Conservation (phyloP, 2,113 vertebrate genomes). For the Ceuthmochares aereus region DNA sequence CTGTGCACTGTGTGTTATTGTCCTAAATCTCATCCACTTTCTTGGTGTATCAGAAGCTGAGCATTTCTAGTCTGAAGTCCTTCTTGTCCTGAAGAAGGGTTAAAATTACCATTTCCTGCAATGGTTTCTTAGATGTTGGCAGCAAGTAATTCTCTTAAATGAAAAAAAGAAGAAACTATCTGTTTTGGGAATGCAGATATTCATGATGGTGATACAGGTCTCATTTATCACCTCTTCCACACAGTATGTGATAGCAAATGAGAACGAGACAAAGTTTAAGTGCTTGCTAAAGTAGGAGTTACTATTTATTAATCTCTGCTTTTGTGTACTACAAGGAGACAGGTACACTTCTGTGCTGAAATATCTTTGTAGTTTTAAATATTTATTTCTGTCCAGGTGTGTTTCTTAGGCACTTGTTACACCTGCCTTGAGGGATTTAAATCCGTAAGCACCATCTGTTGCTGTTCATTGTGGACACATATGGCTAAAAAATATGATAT, state of each 20-base stretch:
- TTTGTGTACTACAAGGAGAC: not conserved
- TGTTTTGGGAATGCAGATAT: not conserved
- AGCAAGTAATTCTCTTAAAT: not conserved
- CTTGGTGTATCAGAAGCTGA: not conserved
- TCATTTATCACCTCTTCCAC: conserved; percentile 34
- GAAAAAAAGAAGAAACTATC: not conserved
- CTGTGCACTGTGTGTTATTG: not conserved
- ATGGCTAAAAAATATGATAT: conserved; percentile 3
- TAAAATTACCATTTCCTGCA: not conserved
- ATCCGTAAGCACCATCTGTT: conserved; percentile 41
- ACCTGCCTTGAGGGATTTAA: conserved; percentile 21
- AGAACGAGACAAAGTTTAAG: conserved; percentile 2
- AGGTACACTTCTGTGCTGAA: not conserved
- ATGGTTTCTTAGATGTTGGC: not conserved
- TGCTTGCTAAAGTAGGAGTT: conserved; percentile 20
- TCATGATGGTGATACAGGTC: not conserved
- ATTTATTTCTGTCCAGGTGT: conserved; percentile 54
- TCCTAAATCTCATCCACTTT: not conserved
- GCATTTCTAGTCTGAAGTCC: not conserved
- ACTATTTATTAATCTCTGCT: conserved; percentile 53
- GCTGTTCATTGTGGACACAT: not conserved
- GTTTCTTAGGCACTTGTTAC: conserved; percentile 29
- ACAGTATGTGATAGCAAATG: not conserved
- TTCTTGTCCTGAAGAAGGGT: not conserved
- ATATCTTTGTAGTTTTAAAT: conserved; percentile 25